A percentile compares a stretch with the other conserved stretches of the same genome.
Evolutionary conservation across 2,113 vertebrate species (phyloP).

Genomic region (Cyanoliseus patagonus): DNA sequence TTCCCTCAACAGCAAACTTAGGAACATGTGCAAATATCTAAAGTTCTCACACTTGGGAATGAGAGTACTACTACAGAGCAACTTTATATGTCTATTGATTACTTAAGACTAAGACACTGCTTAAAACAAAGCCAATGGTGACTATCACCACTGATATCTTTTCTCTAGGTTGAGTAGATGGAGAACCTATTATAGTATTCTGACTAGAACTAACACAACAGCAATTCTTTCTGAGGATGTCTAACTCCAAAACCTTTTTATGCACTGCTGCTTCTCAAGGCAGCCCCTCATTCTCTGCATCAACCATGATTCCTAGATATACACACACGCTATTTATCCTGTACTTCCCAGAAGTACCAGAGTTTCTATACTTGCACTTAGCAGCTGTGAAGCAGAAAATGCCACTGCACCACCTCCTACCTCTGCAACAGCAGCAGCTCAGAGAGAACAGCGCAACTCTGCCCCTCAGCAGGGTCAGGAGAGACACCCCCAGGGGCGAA

Average conservation of each 20-base stretch:
- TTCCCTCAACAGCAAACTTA: background rate
- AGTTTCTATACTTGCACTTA: background rate
- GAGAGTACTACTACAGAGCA: background rate
- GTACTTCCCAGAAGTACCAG: background rate
- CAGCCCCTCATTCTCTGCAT: background rate
- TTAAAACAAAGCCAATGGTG: background rate
- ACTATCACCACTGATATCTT: background rate
- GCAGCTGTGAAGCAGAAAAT: background rate
- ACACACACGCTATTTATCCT: background rate
- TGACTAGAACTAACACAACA: background rate
- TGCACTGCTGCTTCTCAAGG: background rate
- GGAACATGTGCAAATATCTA: background rate
- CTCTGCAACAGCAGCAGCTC: background rate
- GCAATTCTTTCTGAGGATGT: background rate
- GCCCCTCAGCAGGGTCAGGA: background rate
- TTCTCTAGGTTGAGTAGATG: background rate
- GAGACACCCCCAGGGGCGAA: background rate
- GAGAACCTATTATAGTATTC: background rate
- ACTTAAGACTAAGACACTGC: background rate
- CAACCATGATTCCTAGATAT: background rate
- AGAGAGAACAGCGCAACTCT: background rate
- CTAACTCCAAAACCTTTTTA: background rate
- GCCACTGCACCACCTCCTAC: background rate
- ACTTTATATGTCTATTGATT: background rate
- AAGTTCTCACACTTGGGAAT: background rate